Percentiles rank a stretch among this genome's conserved stretches.
phyloP scores from a whole-genome alignment of 2,113 vertebrate species.

The Globicephala melas region DNA sequence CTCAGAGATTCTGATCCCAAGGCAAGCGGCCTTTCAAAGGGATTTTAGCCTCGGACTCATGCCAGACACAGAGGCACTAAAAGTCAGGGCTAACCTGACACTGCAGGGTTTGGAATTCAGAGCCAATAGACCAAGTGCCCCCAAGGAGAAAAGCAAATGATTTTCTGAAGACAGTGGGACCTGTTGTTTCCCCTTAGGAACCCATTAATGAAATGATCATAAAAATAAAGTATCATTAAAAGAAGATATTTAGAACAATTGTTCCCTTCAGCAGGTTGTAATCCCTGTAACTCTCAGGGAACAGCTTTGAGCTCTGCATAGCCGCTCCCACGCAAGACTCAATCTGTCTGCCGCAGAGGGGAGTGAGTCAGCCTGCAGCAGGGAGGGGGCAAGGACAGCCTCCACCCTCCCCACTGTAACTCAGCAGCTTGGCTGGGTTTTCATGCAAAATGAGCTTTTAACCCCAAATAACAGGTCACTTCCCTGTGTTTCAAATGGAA shows the following conservation, averaged over 20 bases:
- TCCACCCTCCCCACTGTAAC: fast-evolving
- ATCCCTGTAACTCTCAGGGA: conserved; percentile 27
- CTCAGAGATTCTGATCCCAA: not conserved
- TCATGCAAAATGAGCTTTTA: not conserved
- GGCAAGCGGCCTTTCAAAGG: too few species aligned
- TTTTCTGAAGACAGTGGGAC: not conserved
- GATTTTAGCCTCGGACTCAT: not conserved
- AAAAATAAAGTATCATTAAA: conserved; percentile 31
- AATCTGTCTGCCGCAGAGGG: not conserved
- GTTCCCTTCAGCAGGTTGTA: not conserved
- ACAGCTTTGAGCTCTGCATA: conserved; percentile 3
- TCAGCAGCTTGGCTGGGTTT: not conserved
- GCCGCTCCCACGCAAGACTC: conserved; percentile 17
- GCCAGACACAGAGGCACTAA: not conserved
- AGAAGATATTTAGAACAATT: conserved; percentile 23
- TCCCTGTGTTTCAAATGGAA: not conserved
- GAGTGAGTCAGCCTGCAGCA: conserved; percentile 35
- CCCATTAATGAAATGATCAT: conserved; percentile 27
- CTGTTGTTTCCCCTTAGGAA: not conserved
- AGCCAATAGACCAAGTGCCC: not conserved
- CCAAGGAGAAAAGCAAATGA: not conserved
- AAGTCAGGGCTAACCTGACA: not conserved
- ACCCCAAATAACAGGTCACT: not conserved
- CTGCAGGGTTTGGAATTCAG: not conserved
- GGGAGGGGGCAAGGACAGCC: not conserved